These are phyloP conservation scores for Spisula solida DNA, from an alignment of 2,888 invertebrate species.

Conservation along the genomic window DNA sequence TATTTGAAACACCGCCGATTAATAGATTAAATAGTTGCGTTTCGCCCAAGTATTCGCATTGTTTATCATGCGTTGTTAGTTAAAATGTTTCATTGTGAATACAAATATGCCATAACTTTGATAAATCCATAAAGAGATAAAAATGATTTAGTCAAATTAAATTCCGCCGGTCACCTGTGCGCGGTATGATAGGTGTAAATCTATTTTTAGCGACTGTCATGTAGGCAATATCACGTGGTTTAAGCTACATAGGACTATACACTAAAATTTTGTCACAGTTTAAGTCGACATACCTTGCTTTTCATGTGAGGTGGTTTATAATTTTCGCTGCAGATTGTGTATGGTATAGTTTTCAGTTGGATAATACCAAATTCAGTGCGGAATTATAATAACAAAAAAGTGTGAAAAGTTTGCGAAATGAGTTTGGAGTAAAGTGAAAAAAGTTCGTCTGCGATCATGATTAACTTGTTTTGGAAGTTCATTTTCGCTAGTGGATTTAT, in stretches of 20 bases:
- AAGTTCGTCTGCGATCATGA: constrained; percentile 40
- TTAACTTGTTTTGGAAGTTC: constrained; percentile 42
- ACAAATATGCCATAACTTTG: neutral
- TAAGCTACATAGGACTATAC: constrained; percentile 37
- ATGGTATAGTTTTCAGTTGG: neutral
- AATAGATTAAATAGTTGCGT: neutral
- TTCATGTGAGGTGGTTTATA: constrained; percentile 2
- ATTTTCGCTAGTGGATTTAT: constrained; percentile 42
- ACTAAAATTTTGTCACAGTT: constrained; percentile 47
- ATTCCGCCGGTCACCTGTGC: constrained; percentile 25
- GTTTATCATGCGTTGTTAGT: too few species aligned
- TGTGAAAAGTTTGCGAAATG: constrained; percentile 9
- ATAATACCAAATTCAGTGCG: neutral
- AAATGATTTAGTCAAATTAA: constrained; percentile 8
- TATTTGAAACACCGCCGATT: neutral
- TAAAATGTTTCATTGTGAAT: neutral
- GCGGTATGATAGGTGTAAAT: constrained; percentile 43
- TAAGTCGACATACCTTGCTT: neutral
- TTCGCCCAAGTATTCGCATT: neutral
- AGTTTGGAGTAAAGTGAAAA: constrained; percentile 30
- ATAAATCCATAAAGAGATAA: neutral
- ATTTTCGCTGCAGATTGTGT: neutral
- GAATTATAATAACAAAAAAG: neutral
- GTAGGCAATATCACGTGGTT: constrained; percentile 34
- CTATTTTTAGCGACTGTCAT: constrained; percentile 46